Evolutionary conservation across 2,888 invertebrate species (phyloP), one percentile per base, ranked within the genome.

Genomic region (Cyclophora punctaria): DNA sequence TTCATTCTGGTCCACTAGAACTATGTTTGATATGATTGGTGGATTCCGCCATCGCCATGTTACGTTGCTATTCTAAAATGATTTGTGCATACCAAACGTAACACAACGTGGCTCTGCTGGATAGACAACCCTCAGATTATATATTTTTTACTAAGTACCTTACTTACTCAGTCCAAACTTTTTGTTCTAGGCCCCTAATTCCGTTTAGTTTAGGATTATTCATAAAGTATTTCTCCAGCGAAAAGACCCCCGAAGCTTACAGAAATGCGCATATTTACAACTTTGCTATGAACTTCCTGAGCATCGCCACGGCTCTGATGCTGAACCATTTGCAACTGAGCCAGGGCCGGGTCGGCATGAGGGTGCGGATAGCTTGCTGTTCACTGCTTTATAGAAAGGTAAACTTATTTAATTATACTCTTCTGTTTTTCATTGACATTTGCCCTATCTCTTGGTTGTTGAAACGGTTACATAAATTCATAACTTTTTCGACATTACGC

Each of bases 311-410:
- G 48, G 83, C 92, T 20, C 58, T 94, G 37, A 80, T 93, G 51
- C 89, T 92, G 62, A 96, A 96, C 73, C 94, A 92, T 62, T 63
- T 83, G 33, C 79, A 75, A 50, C 72, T 92, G 58, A 84, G 88
- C 40, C 89, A 90, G 66, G 83, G 89, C 60, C 90, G 92, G 59
- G 89, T 95, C 45, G 96, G 96, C 47, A 94, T 95, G 94, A 83
- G 93, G 70, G 88, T 95, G 49, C 83, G 96, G 63, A 90, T 96
- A 49, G 95, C 95, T 0, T 91, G 93, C 64, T 95, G 95, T 69
- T 94, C 95, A 0, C 75, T 96, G n/a, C 76, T 96, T 56, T 96
- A 95, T 72, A 91, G 95, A 86, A 96, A 96, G 91, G 95, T 95
- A 64, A 59, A 69, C 63, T 20, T 41, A 33, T 44, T 44, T 34